Percentiles rank a stretch among this genome's conserved stretches.
Conservation (phyloP, 2,797 vertebrate species). For the Diglossa cyanea region DNA sequence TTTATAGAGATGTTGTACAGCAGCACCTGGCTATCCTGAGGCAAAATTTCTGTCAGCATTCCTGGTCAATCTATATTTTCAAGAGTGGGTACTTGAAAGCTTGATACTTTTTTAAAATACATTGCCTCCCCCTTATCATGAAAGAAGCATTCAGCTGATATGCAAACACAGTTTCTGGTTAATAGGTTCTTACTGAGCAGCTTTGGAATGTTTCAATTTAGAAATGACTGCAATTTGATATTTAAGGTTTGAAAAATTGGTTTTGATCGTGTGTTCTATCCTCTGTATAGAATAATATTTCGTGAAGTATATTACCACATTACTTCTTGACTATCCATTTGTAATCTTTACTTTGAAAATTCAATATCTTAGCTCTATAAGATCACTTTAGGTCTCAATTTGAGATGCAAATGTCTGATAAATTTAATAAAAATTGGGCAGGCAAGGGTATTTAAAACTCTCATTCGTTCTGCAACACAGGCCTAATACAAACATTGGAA, state of each 20-base stretch:
- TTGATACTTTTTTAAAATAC: neutral
- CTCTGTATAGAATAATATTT: conserved; percentile 21
- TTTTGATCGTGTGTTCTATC: neutral
- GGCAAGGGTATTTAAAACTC: conserved; percentile 53
- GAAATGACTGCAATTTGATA: neutral
- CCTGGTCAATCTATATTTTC: neutral
- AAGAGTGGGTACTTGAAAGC: neutral
- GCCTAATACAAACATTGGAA: neutral
- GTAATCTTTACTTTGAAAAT: conserved; percentile 49
- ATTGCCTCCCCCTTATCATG: neutral
- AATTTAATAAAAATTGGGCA: conserved; percentile 57
- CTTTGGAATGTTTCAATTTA: neutral
- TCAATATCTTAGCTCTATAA: conserved; percentile 19
- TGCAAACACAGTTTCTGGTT: neutral
- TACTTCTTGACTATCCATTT: conserved; percentile 9
- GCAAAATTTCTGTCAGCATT: neutral
- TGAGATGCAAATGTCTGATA: conserved; percentile 42
- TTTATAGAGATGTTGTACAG: neutral
- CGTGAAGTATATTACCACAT: neutral
- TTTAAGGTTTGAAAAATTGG: conserved; percentile 47
- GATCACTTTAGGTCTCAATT: conserved; percentile 21
- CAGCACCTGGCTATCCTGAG: neutral
- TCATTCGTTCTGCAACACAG: conserved; percentile 10
- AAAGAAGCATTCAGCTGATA: neutral
- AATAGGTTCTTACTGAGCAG: neutral